phyloP scores from a whole-genome alignment of 2,113 vertebrate species.

The Ciconia stormi region DNA sequence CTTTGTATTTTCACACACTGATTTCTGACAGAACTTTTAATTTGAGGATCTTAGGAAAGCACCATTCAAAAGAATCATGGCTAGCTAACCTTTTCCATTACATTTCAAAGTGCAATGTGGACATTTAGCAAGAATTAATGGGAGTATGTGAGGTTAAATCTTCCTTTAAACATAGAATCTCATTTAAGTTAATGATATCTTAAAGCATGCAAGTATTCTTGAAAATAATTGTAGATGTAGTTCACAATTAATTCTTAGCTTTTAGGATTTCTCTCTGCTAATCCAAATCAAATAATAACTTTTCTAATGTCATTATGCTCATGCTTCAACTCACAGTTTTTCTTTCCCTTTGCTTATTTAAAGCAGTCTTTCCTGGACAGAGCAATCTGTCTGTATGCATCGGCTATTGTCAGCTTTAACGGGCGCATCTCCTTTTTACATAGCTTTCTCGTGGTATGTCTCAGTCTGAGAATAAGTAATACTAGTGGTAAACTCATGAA shows the following conservation, averaged over 20 bases:
- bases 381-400: background rate
- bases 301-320: conserved; percentile 21
- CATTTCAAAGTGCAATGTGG: background rate
- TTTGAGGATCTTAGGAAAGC: background rate
- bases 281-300: conserved; percentile 45
- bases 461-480: background rate
- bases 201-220: conserved; percentile 33
- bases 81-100: conserved; percentile 25
- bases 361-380: background rate
- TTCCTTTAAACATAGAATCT: conserved; percentile 27
- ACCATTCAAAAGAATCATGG: conserved; percentile 8
- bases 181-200: conserved; percentile 45
- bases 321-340: background rate
- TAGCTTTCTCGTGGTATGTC: background rate
- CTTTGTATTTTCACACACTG: background rate
- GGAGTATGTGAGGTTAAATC: conserved; percentile 1
- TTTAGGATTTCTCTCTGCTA: conserved; percentile 30
- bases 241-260: conserved; percentile 34
- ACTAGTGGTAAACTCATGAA: background rate
- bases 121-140: background rate
- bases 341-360: background rate
- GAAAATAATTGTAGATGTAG: conserved; percentile 40
- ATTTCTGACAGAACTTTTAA: conserved; percentile 32
- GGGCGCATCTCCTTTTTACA: background rate
- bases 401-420: background rate